These are phyloP conservation scores for Prionace glauca DNA, from an alignment of 2,797 vertebrate species.

Conservation along the genomic window DNA sequence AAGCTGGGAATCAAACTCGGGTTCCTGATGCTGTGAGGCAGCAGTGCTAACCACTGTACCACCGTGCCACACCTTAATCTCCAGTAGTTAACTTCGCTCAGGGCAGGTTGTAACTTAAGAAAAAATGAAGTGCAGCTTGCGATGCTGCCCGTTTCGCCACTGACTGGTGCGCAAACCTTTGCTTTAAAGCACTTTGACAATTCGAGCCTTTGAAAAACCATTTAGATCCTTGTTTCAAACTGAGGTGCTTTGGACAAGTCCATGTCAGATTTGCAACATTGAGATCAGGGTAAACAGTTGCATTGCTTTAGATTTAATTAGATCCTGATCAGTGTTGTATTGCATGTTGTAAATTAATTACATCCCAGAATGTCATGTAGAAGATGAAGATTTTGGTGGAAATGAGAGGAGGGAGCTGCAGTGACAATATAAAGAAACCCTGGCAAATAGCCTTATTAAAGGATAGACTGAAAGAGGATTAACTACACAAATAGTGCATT, in stretches of 20 bases:
- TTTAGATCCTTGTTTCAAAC: background rate
- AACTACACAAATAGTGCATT: background rate
- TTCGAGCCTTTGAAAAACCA: background rate
- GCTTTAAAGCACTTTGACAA: no score
- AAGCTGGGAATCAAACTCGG: no score
- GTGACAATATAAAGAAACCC: background rate
- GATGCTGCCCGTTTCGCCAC: background rate
- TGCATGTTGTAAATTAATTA: background rate
- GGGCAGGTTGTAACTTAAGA: background rate
- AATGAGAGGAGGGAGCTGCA: background rate
- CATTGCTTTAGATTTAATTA: background rate
- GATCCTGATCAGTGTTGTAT: background rate
- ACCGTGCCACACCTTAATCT: background rate
- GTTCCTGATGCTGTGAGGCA: no score
- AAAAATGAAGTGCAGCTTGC: background rate
- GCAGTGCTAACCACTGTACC: no score
- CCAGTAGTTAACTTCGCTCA: background rate
- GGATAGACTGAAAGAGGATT: slow-evolving; percentile 7
- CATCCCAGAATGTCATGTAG: background rate
- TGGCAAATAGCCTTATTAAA: background rate
- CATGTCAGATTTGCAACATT: background rate
- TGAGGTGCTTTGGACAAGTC: background rate
- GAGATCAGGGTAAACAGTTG: background rate
- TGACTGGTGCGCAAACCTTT: background rate
- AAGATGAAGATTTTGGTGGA: background rate